These are phyloP conservation scores for Oncorhynchus mykiss DNA, from an alignment of 2,113 vertebrate genomes.

Conservation along the genomic window DNA sequence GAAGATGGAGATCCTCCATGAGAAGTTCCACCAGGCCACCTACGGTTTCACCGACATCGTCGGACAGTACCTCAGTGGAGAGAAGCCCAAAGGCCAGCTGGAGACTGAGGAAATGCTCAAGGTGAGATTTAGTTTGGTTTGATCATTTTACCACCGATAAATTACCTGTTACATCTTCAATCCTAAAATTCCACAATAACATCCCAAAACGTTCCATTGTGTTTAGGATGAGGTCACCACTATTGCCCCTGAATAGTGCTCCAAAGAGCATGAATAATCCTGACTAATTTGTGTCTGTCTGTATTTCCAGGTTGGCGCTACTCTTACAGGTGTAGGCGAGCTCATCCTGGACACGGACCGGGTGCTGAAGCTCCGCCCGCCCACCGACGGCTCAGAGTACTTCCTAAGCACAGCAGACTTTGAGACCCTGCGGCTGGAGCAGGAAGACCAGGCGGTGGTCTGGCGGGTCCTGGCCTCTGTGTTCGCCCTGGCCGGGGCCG, in stretches of 20 bases:
- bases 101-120: conserved; percentile 88
- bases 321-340: conserved; percentile 80
- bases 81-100: conserved; percentile 85
- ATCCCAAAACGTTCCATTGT: too few relatives aligned
- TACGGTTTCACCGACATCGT: conserved; percentile 77
- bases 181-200: too few relatives aligned
- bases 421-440: conserved; percentile 69
- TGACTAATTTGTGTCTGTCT: neutral
- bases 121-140: conserved; percentile 33
- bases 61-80: conserved; percentile 82
- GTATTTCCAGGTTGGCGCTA: conserved; percentile 70
- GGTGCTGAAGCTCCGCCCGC: conserved; percentile 77
- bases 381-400: conserved; percentile 66
- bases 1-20: conserved; percentile 77
- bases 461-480: conserved; percentile 70
- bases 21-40: conserved; percentile 81
- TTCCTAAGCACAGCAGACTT: conserved; percentile 80
- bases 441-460: conserved; percentile 57
- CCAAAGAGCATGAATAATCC: neutral
- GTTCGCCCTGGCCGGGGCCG: conserved; percentile 61
- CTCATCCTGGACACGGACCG: conserved; percentile 76
- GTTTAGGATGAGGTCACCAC: too few relatives aligned
- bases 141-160: too few relatives aligned
- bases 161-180: too few relatives aligned
- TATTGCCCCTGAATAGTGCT: too few relatives aligned